phyloP scores from a whole-genome alignment of 2,113 vertebrate genomes.

The Oxygymnocypris stewartii region DNA sequence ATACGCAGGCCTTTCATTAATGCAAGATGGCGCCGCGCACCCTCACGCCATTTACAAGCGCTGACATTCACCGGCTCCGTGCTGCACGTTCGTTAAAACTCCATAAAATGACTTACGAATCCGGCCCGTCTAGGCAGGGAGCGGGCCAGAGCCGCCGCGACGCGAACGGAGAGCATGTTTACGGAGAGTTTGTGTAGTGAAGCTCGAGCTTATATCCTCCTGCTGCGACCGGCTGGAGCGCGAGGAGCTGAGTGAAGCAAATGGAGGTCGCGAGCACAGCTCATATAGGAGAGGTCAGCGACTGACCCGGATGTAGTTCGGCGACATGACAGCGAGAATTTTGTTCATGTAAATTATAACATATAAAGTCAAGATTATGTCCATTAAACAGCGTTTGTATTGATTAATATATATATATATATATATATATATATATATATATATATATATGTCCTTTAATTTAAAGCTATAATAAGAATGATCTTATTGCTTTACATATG shows the following conservation, averaged over 20 bases:
- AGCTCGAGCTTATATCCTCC: conserved; percentile 66
- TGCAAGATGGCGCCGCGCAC: conserved; percentile 59
- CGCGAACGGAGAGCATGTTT: conserved; percentile 88
- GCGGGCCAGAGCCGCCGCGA: conserved; percentile 85
- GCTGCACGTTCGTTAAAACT: not conserved
- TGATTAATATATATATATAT: too few species aligned
- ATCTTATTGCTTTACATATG: too few species aligned
- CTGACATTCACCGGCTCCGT: conserved; percentile 16
- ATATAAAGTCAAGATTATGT: not conserved
- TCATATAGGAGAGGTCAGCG: conserved; percentile 53
- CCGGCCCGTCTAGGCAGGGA: conserved; percentile 83
- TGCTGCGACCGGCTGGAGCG: conserved; percentile 60
- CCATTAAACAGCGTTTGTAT: not conserved
- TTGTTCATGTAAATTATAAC: not conserved
- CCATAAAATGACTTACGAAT: conserved; percentile 79
- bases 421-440: too few species aligned
- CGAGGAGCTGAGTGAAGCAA: conserved; percentile 56
- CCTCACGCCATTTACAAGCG: conserved; percentile 29
- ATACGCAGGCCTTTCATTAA: conserved; percentile 34
- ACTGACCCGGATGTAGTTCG: conserved; percentile 45
- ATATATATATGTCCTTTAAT: too few species aligned
- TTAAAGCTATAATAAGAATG: too few species aligned
- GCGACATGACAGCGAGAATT: not conserved
- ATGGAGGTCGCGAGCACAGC: conserved; percentile 54
- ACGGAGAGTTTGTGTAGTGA: conserved; percentile 13